These are phyloP conservation scores for Gobius niger DNA, from an alignment of 2,113 vertebrate genomes.

Conservation along the genomic window DNA sequence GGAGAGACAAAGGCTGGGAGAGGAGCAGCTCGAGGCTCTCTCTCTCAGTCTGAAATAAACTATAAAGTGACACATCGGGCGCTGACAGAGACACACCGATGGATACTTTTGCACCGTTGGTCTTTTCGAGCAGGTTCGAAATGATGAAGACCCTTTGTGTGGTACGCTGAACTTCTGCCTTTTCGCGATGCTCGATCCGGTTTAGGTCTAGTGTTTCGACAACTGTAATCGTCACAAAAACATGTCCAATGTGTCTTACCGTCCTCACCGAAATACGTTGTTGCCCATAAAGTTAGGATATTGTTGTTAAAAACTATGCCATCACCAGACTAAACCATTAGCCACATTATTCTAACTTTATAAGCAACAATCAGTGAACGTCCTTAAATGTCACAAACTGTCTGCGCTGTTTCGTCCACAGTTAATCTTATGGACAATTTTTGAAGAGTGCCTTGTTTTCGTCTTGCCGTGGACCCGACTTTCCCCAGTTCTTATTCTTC, in stretches of 20 bases:
- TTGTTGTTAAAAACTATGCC: no score
- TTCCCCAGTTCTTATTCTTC: conserved; percentile 23
- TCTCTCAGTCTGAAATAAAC: conserved; percentile 60
- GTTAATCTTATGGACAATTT: conserved; percentile 10
- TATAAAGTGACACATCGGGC: neutral
- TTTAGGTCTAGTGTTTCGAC: neutral
- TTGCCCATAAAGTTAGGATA: neutral
- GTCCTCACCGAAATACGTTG: no score
- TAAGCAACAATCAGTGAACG: no score
- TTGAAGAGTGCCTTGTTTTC: conserved; percentile 56
- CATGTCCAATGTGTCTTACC: neutral
- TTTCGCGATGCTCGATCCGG: neutral
- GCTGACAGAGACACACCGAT: neutral
- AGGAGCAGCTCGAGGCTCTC: conserved; percentile 86
- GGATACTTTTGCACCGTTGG: conserved; percentile 21
- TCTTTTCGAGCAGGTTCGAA: neutral
- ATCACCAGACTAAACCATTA: no score
- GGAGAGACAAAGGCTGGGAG: conserved; percentile 81
- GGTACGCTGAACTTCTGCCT: neutral
- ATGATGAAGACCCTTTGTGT: neutral
- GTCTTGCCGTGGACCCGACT: conserved; percentile 28
- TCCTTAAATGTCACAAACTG: no score
- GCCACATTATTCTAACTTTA: no score
- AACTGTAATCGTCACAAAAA: neutral
- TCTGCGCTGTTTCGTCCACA: neutral